A percentile compares a stretch with the other conserved stretches of the same genome.
Conservation (phyloP, 2,113 vertebrate species). For the Bufo bufo region DNA sequence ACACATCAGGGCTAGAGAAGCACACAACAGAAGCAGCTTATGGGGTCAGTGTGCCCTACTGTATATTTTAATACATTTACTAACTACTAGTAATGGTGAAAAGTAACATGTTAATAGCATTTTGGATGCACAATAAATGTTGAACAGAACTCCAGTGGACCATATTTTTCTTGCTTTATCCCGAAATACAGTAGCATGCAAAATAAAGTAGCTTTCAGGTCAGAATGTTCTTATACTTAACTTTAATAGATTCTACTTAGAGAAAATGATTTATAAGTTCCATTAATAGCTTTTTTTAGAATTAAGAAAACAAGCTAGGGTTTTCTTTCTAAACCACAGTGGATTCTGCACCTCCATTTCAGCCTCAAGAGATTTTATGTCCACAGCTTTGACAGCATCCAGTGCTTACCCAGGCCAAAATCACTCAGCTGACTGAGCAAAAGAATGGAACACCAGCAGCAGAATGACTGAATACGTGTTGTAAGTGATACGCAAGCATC, state of each 20-base stretch:
- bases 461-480: constrained; percentile 54
- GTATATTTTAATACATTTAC: too few relatives aligned
- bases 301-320: constrained; percentile 14
- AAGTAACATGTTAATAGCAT: too few relatives aligned
- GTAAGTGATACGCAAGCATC: constrained; percentile 64
- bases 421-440: constrained; percentile 67
- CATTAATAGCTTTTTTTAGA: constrained; percentile 49
- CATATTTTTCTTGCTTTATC: not conserved
- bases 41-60: too few relatives aligned
- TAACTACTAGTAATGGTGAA: too few relatives aligned
- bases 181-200: not conserved
- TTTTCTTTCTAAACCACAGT: constrained; percentile 60
- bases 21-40: too few relatives aligned
- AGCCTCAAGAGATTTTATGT: constrained; percentile 53
- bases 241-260: constrained; percentile 53
- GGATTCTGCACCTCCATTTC: not conserved
- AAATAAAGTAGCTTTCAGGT: not conserved
- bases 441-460: constrained; percentile 64
- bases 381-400: constrained; percentile 58
- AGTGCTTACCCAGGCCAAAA: constrained; percentile 64
- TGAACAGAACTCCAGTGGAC: not conserved
- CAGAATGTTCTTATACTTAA: constrained; percentile 32
- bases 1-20: too few relatives aligned
- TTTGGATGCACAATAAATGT: not conserved
- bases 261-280: constrained; percentile 57